Percentiles rank a stretch among this genome's conserved stretches.
phyloP scores from a whole-genome alignment of 2,888 invertebrate genomes.

The Siphlonurus alternatus region DNA sequence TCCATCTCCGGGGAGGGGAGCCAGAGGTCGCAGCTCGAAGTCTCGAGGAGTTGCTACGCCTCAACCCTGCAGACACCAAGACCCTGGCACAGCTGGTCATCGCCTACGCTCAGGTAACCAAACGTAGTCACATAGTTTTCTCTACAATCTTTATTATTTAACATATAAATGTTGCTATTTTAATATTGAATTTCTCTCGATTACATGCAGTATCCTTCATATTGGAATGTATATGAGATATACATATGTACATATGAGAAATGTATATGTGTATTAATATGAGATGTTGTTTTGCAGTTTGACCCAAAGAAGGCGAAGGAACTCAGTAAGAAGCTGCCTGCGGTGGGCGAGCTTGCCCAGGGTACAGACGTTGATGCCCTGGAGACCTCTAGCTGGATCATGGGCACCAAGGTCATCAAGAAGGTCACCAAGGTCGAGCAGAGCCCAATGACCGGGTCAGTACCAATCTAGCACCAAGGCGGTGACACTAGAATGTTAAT shows the following conservation, averaged over 20 bases:
- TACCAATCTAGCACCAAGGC: too few species aligned
- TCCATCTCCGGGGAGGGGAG: slow-evolving; percentile 61
- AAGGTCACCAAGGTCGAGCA: slow-evolving; percentile 54
- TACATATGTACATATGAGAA: too few species aligned
- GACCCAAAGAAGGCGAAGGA: slow-evolving; percentile 62
- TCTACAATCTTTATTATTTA: not conserved
- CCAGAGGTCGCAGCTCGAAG: slow-evolving; percentile 61
- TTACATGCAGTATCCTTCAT: slow-evolving; percentile 2
- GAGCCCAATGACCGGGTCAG: slow-evolving; percentile 31
- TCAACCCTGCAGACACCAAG: slow-evolving; percentile 60
- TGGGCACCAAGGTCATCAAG: slow-evolving; percentile 79
- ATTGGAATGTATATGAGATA: slow-evolving; percentile 1
- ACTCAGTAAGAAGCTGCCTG: slow-evolving; percentile 48
- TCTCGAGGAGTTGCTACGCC: slow-evolving; percentile 58
- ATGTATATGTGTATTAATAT: too few species aligned
- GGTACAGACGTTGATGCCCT: slow-evolving; percentile 67
- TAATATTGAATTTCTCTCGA: too few species aligned
- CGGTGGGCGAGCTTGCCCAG: slow-evolving; percentile 39
- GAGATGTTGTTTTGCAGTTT: slow-evolving; percentile 31
- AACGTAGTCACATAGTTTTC: slow-evolving; percentile 1
- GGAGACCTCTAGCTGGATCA: slow-evolving; percentile 73
- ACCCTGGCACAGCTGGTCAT: slow-evolving; percentile 80
- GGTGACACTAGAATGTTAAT: not conserved
- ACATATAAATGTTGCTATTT: too few species aligned
- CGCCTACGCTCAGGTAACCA: slow-evolving; percentile 51